phyloP scores from a whole-genome alignment of 2,888 invertebrate species.

The Gryllus longicercus region DNA sequence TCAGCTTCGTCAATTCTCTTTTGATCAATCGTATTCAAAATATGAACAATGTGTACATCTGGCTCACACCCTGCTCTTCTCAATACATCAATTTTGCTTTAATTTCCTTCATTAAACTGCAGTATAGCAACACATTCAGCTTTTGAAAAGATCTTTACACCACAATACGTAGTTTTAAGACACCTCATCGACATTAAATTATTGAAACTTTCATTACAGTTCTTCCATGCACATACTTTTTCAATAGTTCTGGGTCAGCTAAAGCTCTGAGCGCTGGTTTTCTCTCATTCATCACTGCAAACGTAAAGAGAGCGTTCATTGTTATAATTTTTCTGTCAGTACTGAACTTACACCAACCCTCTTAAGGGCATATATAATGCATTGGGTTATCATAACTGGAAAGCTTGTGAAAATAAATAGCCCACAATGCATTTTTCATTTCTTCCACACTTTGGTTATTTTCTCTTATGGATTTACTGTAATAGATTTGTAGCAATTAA shows the following conservation, averaged over 20 bases:
- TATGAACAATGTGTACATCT: too few relatives aligned
- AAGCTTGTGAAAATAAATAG: slow-evolving; percentile 21
- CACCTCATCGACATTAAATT: slow-evolving; percentile 23
- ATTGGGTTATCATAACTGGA: background rate
- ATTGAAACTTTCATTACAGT: slow-evolving; percentile 28
- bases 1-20: too few relatives aligned
- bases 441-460: slow-evolving; percentile 11
- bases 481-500: slow-evolving; percentile 21
- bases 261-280: slow-evolving; percentile 23
- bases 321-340: too few relatives aligned
- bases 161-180: slow-evolving; percentile 22
- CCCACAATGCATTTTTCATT: slow-evolving; percentile 25
- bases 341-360: slow-evolving; percentile 22
- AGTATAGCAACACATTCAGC: slow-evolving; percentile 22
- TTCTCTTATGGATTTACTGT: slow-evolving; percentile 19
- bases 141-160: slow-evolving; percentile 23
- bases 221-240: slow-evolving; percentile 30
- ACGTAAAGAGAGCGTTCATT: background rate
- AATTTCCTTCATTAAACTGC: slow-evolving; percentile 21
- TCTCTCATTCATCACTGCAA: background rate
- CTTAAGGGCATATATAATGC: slow-evolving; percentile 21
- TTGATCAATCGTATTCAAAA: too few relatives aligned
- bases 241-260: background rate
- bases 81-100: too few relatives aligned
- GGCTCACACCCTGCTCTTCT: too few relatives aligned